A percentile compares a stretch with the other conserved stretches of the same genome.
Evolutionary conservation across 35 echinoderm and acorn worm genomes (phyloP).

Genomic region (Stichopus chloronotus): DNA sequence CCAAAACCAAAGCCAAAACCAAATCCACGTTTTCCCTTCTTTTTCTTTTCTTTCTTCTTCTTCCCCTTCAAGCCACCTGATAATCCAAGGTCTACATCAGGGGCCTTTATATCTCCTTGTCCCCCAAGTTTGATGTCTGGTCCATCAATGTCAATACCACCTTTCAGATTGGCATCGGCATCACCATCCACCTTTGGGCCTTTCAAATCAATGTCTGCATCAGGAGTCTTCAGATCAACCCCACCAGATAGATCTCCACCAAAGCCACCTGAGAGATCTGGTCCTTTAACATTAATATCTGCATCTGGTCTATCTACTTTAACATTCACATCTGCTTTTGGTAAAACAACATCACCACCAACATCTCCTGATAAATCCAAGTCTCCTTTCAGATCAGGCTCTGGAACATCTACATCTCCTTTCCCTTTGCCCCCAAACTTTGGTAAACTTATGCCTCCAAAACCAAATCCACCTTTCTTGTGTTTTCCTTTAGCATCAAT

Average conservation of each 20-base stretch:
- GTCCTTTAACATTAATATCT: slow-evolving; percentile 39
- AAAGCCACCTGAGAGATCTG: slow-evolving; percentile 47
- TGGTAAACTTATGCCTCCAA: slow-evolving; percentile 66
- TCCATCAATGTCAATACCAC: slow-evolving; percentile 55
- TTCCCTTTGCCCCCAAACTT: slow-evolving; percentile 66
- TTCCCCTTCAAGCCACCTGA: slow-evolving; percentile 43
- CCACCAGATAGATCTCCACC: slow-evolving; percentile 54
- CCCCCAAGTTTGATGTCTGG: slow-evolving; percentile 29
- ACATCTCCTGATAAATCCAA: slow-evolving; percentile 31
- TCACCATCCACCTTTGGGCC: slow-evolving; percentile 30
- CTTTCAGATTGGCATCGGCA: slow-evolving; percentile 50
- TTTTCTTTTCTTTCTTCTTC: slow-evolving; percentile 65
- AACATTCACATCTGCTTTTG: slow-evolving; percentile 52
- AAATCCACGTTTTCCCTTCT: slow-evolving; percentile 77
- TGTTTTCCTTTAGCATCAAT: slow-evolving; percentile 60
- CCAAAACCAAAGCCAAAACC: slow-evolving; percentile 81
- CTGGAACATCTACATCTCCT: slow-evolving; percentile 17
- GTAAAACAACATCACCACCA: slow-evolving; percentile 27
- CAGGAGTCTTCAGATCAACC: slow-evolving; percentile 41
- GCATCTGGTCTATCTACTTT: slow-evolving; percentile 60
- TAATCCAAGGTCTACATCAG: slow-evolving; percentile 21
- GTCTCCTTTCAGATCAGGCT: slow-evolving; percentile 21
- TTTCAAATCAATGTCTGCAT: slow-evolving; percentile 47
- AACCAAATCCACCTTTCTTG: slow-evolving; percentile 71
- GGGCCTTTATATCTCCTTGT: slow-evolving; percentile 50